A percentile compares a stretch with the other conserved stretches of the same genome.
Conservation (phyloP, 2,797 vertebrate genomes). For the Macroramphosus scolopax region DNA sequence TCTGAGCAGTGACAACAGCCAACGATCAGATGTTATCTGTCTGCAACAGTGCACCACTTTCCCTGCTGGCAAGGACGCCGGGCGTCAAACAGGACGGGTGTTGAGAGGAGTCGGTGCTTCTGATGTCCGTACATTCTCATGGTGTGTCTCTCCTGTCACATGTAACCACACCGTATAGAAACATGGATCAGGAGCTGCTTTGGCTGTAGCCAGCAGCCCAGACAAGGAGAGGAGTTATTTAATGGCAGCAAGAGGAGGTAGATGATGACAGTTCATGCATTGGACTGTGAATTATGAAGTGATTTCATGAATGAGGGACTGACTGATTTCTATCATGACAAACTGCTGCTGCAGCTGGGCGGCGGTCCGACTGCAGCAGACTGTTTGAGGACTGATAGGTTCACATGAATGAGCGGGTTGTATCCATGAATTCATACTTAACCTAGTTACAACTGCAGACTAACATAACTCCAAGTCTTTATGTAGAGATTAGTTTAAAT, state of each 20-base stretch:
- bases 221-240: conserved; percentile 3
- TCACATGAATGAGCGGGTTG: too few relatives aligned
- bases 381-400: too few relatives aligned
- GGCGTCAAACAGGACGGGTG: conserved; percentile 35
- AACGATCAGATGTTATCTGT: conserved; percentile 63
- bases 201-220: conserved; percentile 12
- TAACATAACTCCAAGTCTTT: too few relatives aligned
- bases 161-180: conserved; percentile 23
- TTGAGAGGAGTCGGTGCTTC: conserved; percentile 24
- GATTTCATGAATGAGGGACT: conserved; percentile 23
- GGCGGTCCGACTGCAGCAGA: too few relatives aligned
- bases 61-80: conserved; percentile 64
- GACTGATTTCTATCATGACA: conserved; percentile 23
- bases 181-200: conserved; percentile 10
- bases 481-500: too few relatives aligned
- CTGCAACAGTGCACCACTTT: conserved; percentile 70
- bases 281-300: conserved; percentile 33
- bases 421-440: too few relatives aligned
- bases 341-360: conserved; percentile 11
- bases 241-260: background rate
- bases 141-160: conserved; percentile 32
- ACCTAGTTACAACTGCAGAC: too few relatives aligned
- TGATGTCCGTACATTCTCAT: conserved; percentile 41
- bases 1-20: conserved; percentile 40
- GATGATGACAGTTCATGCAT: background rate